Percentiles rank a stretch among this genome's conserved stretches.
Evolutionary conservation across 2,797 vertebrate species (phyloP).

Genomic region (Phrynocephalus vlangalii): DNA sequence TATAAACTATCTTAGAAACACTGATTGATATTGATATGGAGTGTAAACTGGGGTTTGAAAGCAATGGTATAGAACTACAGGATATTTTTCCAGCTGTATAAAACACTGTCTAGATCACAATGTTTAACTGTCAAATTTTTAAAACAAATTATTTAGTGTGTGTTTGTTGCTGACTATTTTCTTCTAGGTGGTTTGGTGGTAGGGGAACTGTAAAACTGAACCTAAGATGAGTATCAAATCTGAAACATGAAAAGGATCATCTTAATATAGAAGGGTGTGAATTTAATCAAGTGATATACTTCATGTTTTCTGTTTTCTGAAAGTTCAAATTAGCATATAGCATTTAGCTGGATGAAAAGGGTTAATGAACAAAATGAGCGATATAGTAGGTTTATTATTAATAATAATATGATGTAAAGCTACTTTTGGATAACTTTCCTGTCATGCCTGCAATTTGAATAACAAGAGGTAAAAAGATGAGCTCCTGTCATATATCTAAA

Average conservation of each 20-base stretch:
- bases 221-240: background rate
- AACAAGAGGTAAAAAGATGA: fast-evolving
- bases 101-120: background rate
- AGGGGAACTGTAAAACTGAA: background rate
- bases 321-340: background rate
- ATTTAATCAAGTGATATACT: background rate
- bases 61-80: background rate
- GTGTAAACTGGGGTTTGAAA: background rate
- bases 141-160: background rate
- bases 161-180: background rate
- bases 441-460: too few relatives aligned
- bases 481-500: conserved; percentile 9
- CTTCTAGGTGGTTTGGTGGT: background rate
- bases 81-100: background rate
- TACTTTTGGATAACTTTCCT: too few relatives aligned
- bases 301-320: background rate
- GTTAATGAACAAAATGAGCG: background rate
- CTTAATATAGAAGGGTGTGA: background rate
- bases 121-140: background rate
- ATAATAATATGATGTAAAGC: too few relatives aligned
- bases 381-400: background rate
- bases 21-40: background rate
- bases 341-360: background rate
- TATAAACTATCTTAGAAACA: background rate
- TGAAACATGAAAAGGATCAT: background rate